Evolutionary conservation across 2,888 invertebrate genomes (phyloP).

Genomic region (Tuberolachnus salignus): DNA sequence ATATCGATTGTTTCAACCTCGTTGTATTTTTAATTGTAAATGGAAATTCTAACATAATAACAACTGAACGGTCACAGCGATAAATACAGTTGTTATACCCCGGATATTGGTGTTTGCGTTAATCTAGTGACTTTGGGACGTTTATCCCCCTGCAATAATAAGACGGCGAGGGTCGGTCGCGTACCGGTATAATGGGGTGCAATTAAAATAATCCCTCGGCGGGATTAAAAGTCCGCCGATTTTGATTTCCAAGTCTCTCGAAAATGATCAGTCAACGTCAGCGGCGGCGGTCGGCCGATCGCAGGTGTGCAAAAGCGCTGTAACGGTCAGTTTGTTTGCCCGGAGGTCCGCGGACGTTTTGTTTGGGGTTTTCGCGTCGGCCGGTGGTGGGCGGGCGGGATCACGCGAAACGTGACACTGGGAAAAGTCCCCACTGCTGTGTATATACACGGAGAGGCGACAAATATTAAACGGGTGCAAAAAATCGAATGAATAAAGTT

Average conservation of each 20-base stretch:
- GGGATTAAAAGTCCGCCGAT: conserved; percentile 4
- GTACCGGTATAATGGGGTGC: background rate
- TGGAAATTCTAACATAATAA: background rate
- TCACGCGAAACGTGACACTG: background rate
- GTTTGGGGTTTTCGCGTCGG: background rate
- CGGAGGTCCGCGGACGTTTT: conserved; percentile 2
- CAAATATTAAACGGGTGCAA: background rate
- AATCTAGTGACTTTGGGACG: background rate
- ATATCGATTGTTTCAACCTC: background rate
- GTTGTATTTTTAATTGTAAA: background rate
- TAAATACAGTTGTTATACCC: background rate
- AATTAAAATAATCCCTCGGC: conserved; percentile 24
- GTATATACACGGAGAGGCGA: too few species aligned
- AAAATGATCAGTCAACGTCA: conserved; percentile 37
- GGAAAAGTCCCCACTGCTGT: background rate
- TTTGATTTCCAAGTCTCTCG: conserved; percentile 17
- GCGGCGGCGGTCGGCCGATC: background rate
- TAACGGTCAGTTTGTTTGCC: conserved; percentile 9
- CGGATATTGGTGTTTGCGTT: background rate
- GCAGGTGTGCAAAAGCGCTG: conserved; percentile 26
- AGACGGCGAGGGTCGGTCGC: background rate
- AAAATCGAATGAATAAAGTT: too few species aligned
- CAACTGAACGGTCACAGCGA: background rate
- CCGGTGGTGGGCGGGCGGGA: background rate
- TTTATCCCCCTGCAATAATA: background rate